Evolutionary conservation across 2,113 vertebrate species (phyloP), one percentile per base, ranked within the genome.

Genomic region (Gymnocephalus cernua): DNA sequence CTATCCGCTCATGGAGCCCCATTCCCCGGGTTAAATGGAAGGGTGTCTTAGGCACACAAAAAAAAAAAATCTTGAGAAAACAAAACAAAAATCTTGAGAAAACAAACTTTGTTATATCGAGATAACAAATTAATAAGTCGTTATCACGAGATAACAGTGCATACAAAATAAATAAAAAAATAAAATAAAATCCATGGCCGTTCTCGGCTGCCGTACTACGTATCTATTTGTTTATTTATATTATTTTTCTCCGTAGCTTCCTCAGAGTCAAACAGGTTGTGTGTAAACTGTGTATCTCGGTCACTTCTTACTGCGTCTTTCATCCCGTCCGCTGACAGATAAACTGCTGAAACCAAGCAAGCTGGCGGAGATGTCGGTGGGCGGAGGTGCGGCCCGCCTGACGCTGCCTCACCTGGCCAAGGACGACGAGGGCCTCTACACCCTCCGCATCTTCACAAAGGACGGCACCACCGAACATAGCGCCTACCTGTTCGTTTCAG

Each of bases 361-460:
- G 57, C 97, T 98, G 96, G 96, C 85, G 0, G 95, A 96, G 86
- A 94, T 96, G 91, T 95, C 95, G 50, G 96, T 96, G 50, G 94
- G 96, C 16, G 97, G 97, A 53, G 95, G 97, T 0, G 91, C 93
- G 27, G 97, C 97, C 57, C 94, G 95, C 0, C 94, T 99, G 65
- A 96, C 95, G 18, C 95, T 99, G 80, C 95, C 96, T 14, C 96
- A 96, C 77, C 93, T 99, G 89, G 96, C 97, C 91, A 99, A 99
- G 91, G 98, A 99, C 6, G 98, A 99, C 2, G 98, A 99, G 92
- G 98, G 98, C 18, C 95, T 99, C 70, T 99, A 99, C 88, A 99
- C 98, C 0, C 71, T 99, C 57, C 95, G 98, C 67, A 93, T 99
- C 59, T 95, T 97, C 86, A 96, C 97, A 0, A 96, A 94, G 77